Percentiles rank a stretch among this genome's conserved stretches.
Evolutionary conservation across 2,888 invertebrate genomes (phyloP).

Genomic region (Luffia ferchaultella): DNA sequence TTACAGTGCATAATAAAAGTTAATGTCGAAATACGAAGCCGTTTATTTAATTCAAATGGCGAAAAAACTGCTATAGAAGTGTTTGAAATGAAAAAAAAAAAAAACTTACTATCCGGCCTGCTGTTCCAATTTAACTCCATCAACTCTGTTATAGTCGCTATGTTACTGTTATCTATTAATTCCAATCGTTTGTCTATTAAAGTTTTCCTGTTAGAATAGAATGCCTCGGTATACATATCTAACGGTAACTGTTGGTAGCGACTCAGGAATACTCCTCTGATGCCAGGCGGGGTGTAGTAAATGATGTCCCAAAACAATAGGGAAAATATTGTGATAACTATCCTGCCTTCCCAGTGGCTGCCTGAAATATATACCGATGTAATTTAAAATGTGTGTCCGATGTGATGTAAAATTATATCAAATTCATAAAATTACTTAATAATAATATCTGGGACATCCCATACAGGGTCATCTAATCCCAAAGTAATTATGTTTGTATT

Average conservation of each 20-base stretch:
- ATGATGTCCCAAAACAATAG: constrained; percentile 85
- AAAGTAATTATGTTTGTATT: too few relatives aligned
- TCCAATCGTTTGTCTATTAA: constrained; percentile 63
- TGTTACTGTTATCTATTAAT: constrained; percentile 28
- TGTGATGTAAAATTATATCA: not conserved
- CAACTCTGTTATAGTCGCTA: constrained; percentile 40
- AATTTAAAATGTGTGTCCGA: not conserved
- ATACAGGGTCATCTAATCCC: too few relatives aligned
- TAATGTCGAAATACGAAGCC: too few relatives aligned
- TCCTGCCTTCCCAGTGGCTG: constrained; percentile 76
- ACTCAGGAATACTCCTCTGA: constrained; percentile 69
- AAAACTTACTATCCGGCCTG: constrained; percentile 39
- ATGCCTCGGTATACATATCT: constrained; percentile 72
- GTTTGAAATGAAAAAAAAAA: too few relatives aligned
- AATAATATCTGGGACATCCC: too few relatives aligned
- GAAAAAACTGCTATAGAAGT: too few relatives aligned
- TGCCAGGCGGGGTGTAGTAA: constrained; percentile 48
- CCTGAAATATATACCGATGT: constrained; percentile 53
- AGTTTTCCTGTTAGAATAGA: constrained; percentile 70
- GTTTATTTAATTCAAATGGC: too few relatives aligned
- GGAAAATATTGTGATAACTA: constrained; percentile 69
- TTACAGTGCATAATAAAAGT: too few relatives aligned
- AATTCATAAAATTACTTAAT: too few relatives aligned
- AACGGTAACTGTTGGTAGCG: constrained; percentile 74
- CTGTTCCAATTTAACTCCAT: constrained; percentile 56